Evolutionary conservation across 2,113 vertebrate species (phyloP).

Genomic region (Jaculus jaculus): DNA sequence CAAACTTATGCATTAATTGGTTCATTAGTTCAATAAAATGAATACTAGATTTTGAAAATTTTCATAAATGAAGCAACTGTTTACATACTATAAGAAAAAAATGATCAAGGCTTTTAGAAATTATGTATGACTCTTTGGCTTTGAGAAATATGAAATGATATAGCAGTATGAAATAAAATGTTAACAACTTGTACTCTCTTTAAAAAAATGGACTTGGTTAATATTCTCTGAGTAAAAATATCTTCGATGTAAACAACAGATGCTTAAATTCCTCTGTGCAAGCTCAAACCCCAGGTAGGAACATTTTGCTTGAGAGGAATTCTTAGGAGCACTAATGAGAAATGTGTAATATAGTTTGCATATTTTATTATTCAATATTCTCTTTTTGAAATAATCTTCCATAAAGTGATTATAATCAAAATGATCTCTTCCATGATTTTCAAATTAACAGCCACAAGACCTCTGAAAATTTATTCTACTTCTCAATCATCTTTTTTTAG

Average conservation of each 20-base stretch:
- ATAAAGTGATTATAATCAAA: slow-evolving; percentile 18
- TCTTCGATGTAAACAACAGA: slow-evolving; percentile 63
- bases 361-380: background rate
- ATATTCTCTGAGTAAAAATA: slow-evolving; percentile 50
- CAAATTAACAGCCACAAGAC: background rate
- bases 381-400: background rate
- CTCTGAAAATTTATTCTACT: slow-evolving; percentile 8
- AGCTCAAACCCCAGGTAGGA: slow-evolving; percentile 32
- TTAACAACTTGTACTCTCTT: slow-evolving; percentile 39
- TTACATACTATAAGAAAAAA: background rate
- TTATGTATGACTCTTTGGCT: slow-evolving; percentile 15
- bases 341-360: slow-evolving; percentile 12
- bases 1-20: background rate
- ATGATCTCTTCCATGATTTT: background rate
- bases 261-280: slow-evolving; percentile 37
- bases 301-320: background rate
- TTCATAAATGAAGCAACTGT: background rate
- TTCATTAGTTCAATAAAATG: background rate
- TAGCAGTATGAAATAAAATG: slow-evolving; percentile 48
- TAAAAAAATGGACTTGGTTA: slow-evolving; percentile 43
- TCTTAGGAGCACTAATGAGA: background rate
- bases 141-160: slow-evolving; percentile 30
- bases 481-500: background rate
- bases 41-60: background rate
- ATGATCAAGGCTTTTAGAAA: background rate